phyloP scores from a whole-genome alignment of 2,888 invertebrate genomes.

The Eupithecia inturbata region DNA sequence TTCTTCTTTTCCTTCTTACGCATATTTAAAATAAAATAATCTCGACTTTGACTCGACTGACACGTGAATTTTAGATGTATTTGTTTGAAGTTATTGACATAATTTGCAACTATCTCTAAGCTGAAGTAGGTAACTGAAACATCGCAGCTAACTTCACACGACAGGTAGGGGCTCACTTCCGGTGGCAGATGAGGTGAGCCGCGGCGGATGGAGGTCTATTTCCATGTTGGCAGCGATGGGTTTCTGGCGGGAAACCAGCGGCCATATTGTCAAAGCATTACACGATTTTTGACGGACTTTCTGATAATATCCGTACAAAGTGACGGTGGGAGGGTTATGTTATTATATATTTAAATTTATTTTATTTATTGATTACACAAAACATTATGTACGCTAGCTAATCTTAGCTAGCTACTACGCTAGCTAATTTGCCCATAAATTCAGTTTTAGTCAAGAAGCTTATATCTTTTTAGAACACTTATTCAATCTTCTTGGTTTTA shows the following conservation, averaged over 20 bases:
- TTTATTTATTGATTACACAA: not conserved
- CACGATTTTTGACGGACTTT: not conserved
- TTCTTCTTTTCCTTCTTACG: no score
- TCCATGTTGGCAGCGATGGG: not conserved
- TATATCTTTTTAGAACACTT: no score
- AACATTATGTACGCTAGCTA: no score
- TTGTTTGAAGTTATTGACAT: not conserved
- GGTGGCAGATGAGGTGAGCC: not conserved
- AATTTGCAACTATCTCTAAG: not conserved
- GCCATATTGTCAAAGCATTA: not conserved
- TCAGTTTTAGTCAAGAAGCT: no score
- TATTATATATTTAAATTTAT: no score
- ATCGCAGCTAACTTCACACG: not conserved
- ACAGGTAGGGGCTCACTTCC: not conserved
- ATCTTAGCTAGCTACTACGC: no score
- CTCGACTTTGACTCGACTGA: no score
- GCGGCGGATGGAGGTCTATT: slow-evolving; percentile 3
- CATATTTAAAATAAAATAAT: no score
- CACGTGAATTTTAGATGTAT: not conserved
- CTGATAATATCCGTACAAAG: not conserved
- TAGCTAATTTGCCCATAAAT: no score
- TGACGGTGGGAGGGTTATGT: not conserved
- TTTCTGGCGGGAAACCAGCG: not conserved
- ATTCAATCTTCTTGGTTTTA: no score
- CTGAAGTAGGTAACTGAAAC: not conserved